Evolutionary conservation across 2,888 invertebrate species (phyloP), one percentile per base, ranked within the genome.

Genomic region (Cetonia aurata): DNA sequence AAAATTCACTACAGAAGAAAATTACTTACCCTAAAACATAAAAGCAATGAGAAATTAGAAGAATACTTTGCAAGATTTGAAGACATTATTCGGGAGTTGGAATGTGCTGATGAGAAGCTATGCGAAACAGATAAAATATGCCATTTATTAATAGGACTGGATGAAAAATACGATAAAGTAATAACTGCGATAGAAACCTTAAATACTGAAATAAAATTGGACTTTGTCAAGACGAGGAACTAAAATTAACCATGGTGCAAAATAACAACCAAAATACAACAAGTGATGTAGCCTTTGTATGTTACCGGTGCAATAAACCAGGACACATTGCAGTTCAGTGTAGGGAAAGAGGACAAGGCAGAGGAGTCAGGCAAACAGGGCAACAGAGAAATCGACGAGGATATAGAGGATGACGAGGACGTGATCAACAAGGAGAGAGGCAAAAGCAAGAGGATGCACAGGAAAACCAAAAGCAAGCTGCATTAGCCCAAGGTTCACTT

Each of bases 131-230:
- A 78, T 57, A 74, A 71, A 57, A 68, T 75, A 9, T 77, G 78
- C 69, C 74, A 77, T 59, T 60, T 77, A 25, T 50, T 77, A 46
- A 50, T 76, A 50, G 60, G 74, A 15, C 44, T 77, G 31, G 71
- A 70, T 67, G 72, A 74, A 33, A 55, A 66, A 1, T 77, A 73
- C 62, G 74, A 77, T n/a, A 46, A 67, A 13, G 75, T 78, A 19
- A 75, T 77, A 15, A 77, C 77, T 25, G 75, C 75, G 6, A 71
- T 78, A 19, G 75, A 79, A 73, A 78, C 77, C 13, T 33, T 75
- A 48, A 73, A 71, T 55, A 66, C 41, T 15, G 33, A 67, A n/a
- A 53, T 78, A 10, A 74, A 72, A 1, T 70, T 78, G 68, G 76
- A 78, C 10, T 77, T 76, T 73, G 76, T 77, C 1, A 78, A 77